Conservation (phyloP, 1,140 invertebrate species). For the Littorina saxatilis region DNA sequence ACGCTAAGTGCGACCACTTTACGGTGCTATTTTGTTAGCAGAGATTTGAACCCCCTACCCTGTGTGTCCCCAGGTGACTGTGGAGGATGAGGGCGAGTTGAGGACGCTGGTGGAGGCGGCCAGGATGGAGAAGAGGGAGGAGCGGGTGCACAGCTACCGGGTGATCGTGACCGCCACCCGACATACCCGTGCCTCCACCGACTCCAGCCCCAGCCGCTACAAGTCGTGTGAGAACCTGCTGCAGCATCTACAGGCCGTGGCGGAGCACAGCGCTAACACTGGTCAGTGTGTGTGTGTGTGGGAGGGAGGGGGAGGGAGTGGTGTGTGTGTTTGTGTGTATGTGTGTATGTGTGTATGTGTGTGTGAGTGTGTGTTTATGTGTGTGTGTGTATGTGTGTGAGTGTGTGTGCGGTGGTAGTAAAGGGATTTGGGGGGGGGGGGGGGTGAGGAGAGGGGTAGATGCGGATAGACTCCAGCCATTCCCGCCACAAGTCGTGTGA, state of each 20-base stretch:
- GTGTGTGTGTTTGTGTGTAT: no score
- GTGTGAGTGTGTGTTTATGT: no score
- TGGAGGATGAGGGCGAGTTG: conserved; percentile 62
- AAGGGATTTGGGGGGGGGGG: no score
- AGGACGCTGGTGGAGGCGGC: conserved; percentile 58
- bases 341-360: no score
- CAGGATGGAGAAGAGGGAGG: conserved; percentile 76
- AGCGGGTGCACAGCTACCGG: conserved; percentile 76
- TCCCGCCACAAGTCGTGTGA: conserved; percentile 75
- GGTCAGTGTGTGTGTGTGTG: conserved; percentile 72
- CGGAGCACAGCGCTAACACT: conserved; percentile 3
- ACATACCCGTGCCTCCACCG: conserved; percentile 78
- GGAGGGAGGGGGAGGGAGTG: conserved; percentile 11
- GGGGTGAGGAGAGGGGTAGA: no score
- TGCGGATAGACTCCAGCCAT: conserved; percentile 60
- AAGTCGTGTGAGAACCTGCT: conserved; percentile 7
- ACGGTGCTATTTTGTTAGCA: neutral
- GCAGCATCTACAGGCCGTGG: conserved; percentile 24
- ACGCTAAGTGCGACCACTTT: neutral
- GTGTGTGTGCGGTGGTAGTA: no score
- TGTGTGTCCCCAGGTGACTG: conserved; percentile 54
- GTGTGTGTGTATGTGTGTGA: no score
- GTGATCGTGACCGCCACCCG: conserved; percentile 81
- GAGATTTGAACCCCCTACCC: neutral
- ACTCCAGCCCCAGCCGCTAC: conserved; percentile 76